phyloP scores from a whole-genome alignment of 1,140 invertebrate genomes.

The Mya arenaria region DNA sequence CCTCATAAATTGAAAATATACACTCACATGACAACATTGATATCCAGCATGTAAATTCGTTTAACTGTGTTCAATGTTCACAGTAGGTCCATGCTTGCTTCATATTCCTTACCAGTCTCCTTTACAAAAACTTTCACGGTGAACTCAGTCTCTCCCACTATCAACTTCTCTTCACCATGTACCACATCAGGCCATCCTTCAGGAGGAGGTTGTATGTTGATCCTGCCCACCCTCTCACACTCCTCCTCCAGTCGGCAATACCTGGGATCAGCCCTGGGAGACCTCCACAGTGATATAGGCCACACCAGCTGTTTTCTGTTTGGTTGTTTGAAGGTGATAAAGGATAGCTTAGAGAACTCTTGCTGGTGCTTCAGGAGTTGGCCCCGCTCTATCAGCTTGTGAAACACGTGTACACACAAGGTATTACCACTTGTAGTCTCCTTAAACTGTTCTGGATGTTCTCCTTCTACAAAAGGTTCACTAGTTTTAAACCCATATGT shows the following conservation, averaged over 20 bases:
- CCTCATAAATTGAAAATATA: neutral
- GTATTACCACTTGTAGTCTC: neutral
- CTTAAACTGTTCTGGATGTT: neutral
- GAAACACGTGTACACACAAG: neutral
- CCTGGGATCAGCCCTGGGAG: neutral
- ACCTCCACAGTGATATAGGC: neutral
- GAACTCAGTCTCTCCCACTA: neutral
- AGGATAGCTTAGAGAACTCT: neutral
- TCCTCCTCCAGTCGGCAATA: neutral
- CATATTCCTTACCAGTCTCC: neutral
- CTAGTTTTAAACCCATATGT: constrained; percentile 1
- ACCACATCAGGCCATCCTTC: constrained; percentile 1
- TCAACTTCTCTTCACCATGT: neutral
- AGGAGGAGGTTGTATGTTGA: neutral
- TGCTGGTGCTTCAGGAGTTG: neutral
- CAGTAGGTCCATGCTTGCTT: neutral
- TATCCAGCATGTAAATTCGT: too few relatives aligned
- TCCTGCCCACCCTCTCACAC: neutral
- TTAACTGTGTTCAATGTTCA: too few relatives aligned
- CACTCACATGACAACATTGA: neutral
- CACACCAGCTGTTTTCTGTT: neutral
- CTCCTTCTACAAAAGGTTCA: neutral
- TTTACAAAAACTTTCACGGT: neutral
- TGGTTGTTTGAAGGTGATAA: neutral
- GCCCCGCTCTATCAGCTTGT: neutral